These are phyloP conservation scores for Cygnus atratus DNA, from an alignment of 2,113 vertebrate species.

Conservation along the genomic window DNA sequence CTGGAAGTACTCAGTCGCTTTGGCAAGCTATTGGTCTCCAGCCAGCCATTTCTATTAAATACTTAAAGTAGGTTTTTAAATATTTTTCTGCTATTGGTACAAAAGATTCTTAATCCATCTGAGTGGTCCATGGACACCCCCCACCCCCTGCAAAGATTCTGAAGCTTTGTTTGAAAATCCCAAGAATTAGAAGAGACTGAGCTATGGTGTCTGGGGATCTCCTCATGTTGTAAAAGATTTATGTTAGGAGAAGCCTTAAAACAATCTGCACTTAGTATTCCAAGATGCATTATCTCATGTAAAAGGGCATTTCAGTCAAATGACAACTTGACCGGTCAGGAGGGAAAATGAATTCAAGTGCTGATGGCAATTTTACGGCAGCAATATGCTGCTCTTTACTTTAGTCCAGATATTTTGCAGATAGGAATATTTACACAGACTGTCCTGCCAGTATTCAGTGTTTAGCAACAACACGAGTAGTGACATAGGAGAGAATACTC, in stretches of 20 bases:
- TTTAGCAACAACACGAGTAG: background rate
- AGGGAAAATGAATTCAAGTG: background rate
- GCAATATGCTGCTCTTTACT: background rate
- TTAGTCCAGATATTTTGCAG: background rate
- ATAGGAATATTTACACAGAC: background rate
- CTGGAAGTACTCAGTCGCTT: background rate
- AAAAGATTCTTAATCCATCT: background rate
- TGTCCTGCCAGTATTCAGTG: background rate
- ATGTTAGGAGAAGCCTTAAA: background rate
- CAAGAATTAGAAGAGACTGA: background rate
- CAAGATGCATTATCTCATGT: background rate
- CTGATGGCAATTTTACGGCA: background rate
- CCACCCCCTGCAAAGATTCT: background rate
- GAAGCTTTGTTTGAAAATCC: background rate
- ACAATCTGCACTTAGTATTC: background rate
- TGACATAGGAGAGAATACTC: background rate
- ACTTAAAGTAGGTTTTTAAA: background rate
- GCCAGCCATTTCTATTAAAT: background rate
- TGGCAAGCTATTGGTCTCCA: background rate
- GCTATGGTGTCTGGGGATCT: background rate
- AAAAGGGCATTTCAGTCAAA: background rate
- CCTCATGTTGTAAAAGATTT: background rate
- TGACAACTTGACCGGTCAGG: background rate
- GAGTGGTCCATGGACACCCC: background rate
- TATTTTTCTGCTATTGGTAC: background rate